A percentile compares a stretch with the other conserved stretches of the same genome.
phyloP scores from a whole-genome alignment of 2,888 invertebrate genomes.

The Rhabditophanes sp. region DNA sequence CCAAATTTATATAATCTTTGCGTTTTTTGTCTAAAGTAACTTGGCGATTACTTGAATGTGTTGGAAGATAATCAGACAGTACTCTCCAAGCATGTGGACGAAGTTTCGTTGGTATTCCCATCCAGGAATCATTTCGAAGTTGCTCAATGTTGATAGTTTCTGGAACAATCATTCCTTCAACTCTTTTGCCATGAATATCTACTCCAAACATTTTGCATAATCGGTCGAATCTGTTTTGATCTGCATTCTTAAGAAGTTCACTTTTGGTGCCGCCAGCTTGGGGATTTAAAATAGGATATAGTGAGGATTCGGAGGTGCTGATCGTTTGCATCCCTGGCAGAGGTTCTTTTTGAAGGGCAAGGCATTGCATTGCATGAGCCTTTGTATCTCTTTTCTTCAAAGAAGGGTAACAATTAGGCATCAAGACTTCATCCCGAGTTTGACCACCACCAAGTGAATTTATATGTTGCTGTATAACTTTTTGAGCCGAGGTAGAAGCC shows the following conservation, averaged over 20 bases:
- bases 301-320: constrained; percentile 16
- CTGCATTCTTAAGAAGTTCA: constrained; percentile 7
- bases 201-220: constrained; percentile 14
- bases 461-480: constrained; percentile 34
- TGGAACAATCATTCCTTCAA: constrained; percentile 5
- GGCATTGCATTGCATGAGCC: constrained; percentile 33
- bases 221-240: constrained; percentile 18
- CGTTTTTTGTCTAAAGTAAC: constrained; percentile 77
- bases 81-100: constrained; percentile 57
- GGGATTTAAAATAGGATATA: no score
- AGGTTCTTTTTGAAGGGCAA: constrained; percentile 36
- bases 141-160: constrained; percentile 24
- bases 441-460: constrained; percentile 5
- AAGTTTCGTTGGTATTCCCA: constrained; percentile 79
- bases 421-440: constrained; percentile 17
- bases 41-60: constrained; percentile 70
- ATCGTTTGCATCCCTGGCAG: constrained; percentile 5
- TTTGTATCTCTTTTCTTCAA: constrained; percentile 34
- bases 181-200: background rate
- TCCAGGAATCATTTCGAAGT: constrained; percentile 57
- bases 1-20: constrained; percentile 61
- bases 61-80: constrained; percentile 68
- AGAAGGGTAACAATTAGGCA: constrained; percentile 32
- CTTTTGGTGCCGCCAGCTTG: constrained; percentile 4
- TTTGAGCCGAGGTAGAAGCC: constrained; percentile 30